Conservation (phyloP, 1,140 invertebrate species). For the Hermetia illucens region DNA sequence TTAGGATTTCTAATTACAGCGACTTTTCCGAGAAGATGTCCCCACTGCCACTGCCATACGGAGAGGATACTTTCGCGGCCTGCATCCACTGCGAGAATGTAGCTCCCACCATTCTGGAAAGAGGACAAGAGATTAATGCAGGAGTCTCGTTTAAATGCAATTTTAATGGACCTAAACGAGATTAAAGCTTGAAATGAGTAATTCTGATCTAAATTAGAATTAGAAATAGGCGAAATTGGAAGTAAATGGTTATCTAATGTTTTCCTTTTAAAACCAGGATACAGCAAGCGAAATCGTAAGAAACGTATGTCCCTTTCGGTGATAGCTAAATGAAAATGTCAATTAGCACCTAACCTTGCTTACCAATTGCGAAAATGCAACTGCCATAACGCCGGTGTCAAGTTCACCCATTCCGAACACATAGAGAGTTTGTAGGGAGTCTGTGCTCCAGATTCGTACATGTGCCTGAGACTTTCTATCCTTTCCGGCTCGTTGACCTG, state of each 20-base stretch:
- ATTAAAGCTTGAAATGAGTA: no score
- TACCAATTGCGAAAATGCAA: slow-evolving; percentile 80
- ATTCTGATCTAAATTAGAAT: no score
- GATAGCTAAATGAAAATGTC: background rate
- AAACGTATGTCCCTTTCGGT: slow-evolving; percentile 1
- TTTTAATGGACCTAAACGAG: no score
- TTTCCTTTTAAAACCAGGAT: background rate
- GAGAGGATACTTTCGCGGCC: slow-evolving; percentile 74
- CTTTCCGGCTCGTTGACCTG: slow-evolving; percentile 70
- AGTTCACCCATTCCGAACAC: slow-evolving; percentile 87
- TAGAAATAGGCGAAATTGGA: no score
- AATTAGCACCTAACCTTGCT: no score
- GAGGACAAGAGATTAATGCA: no score
- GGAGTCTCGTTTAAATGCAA: no score
- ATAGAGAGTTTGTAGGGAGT: slow-evolving; percentile 79
- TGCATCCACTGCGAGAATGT: slow-evolving; percentile 71
- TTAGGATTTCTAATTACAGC: no score
- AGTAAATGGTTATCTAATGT: background rate
- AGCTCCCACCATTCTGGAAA: slow-evolving; percentile 74
- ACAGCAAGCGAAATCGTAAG: background rate
- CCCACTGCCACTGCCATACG: slow-evolving; percentile 84
- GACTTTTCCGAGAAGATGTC: slow-evolving; percentile 73
- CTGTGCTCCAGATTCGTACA: slow-evolving; percentile 87
- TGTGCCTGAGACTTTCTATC: slow-evolving; percentile 78
- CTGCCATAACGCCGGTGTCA: slow-evolving; percentile 73